Evolutionary conservation across 2,797 vertebrate genomes (phyloP), one percentile per base, ranked within the genome.

Genomic region (Antrozous pallidus): DNA sequence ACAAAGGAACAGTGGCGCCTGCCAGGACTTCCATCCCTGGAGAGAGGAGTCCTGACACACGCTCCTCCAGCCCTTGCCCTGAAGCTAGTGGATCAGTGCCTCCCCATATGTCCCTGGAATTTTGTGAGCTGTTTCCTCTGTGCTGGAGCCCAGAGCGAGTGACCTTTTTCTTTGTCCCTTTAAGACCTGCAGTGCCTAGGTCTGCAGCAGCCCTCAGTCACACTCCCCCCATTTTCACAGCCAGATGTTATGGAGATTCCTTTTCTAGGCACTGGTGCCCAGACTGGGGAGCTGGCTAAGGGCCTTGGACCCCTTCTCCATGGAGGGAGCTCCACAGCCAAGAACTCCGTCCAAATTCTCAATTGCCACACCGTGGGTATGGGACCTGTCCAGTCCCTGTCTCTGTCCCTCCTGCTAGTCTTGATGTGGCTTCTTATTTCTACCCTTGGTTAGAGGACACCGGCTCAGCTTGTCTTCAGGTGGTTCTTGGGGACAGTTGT

Each of bases 41-140:
- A 56, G 20, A 77, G 49, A 38, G 22, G 18, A 9, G 74, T 36
- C 33, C 33, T 12, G 16, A 28, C 75, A 12, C 14, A 7, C 1
- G 22, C n/a, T 22, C 75, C 75, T 54, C 22, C 22, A 0, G 7
- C 33, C 7, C 4, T 54, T 2, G 0, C n/a, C 12, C 49, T 9
- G 49, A 36, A 77, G 12, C n/a, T 54, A 22, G n/a, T 75, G 31
- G 33, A 8, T 36, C 74, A 24, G n/a, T 26, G 36, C n/a, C 33
- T 36, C 74, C 49, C 22, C 20, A 22, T 54, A 12, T 36, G 49
- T 51, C 49, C 22, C 75, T 54, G 75, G 33, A 22, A 28, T 26
- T 18, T 26, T 38, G 54, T 38, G 22, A 54, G 47, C 49, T 8
- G 3, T 51, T 38, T 49, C 75, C 49, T 78, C 75, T 54, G 49